Base-by-base conservation (phyloP, 2,113 vertebrate species). In the Archocentrus centrarchus region DNA sequence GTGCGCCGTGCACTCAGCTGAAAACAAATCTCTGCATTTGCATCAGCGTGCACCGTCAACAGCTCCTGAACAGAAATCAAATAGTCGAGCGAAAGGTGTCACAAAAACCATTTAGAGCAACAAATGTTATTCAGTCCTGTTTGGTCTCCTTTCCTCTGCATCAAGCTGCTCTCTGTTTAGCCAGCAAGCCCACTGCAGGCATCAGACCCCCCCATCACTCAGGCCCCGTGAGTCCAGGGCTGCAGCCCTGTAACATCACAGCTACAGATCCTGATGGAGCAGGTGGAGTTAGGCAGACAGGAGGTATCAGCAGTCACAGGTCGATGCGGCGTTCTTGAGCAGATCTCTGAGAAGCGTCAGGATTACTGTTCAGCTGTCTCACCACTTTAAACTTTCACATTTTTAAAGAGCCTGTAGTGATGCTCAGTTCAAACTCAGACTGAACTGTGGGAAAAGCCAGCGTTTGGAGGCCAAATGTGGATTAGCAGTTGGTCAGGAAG, bases 161-260 rank as follows among this genome's bases (percentile, higher is more conserved):
- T 73, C 77, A 78, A 87, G 82, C 68, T 77, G 80, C 68, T 83
- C 18, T 39, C 62, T 82, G 86, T 79, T 79, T 76, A 77, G 55
- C 76, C 59, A 76, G 61, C 75, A 73, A 37, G 30, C 47, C 27
- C 5, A 14, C 50, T 27, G n/a, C 20, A 86, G 53, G 32, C 39
- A 64, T 61, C 55, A 64, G 60, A 61, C n/a, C 57, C 57, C 2
- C 24, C 50, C 75, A 3, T 53, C 53, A 3, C 53, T 15, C 66
- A 17, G 27, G 44, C 15, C 70, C 0, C 2, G 37, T 63, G 35
- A 11, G 58, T 17, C 57, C 68, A 82, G 82, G 68, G 47, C 82
- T 44, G 82, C 35, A 81, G 53, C 63, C 18, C 59, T 3, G 47
- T 39, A 35, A 20, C 63, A 82, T 81, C 47, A 73, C 66, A 37